These are phyloP conservation scores for Latrodectus hesperus DNA, from an alignment of 2,888 invertebrate genomes.

Conservation along the genomic window DNA sequence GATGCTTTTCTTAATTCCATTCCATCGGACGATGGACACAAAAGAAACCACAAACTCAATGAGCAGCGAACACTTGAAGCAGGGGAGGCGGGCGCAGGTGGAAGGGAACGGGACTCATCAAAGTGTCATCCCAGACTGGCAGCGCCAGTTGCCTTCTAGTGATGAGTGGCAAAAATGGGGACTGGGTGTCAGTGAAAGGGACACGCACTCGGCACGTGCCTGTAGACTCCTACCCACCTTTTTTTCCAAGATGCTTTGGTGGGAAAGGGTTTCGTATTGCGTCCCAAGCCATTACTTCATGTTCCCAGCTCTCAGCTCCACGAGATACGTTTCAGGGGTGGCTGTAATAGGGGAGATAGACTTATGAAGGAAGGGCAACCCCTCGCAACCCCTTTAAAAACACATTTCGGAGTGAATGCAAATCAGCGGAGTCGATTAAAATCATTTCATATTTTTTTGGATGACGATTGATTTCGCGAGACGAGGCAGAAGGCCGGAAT, in stretches of 20 bases:
- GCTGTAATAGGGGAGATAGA: no score
- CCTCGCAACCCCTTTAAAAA: background rate
- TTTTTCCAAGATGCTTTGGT: constrained; percentile 24
- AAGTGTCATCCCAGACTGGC: constrained; percentile 60
- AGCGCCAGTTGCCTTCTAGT: background rate
- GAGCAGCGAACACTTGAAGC: no score
- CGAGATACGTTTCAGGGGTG: no score
- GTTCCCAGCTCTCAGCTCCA: background rate
- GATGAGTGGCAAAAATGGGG: background rate
- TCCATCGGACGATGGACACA: no score
- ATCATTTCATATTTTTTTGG: no score
- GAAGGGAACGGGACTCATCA: constrained; percentile 20
- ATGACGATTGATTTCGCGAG: no score
- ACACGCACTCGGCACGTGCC: constrained; percentile 44
- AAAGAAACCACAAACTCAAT: no score
- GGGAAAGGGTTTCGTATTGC: constrained; percentile 39
- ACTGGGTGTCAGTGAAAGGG: background rate
- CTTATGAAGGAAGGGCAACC: background rate
- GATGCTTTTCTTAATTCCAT: no score
- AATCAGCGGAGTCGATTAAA: no score
- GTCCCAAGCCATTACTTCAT: constrained; percentile 6
- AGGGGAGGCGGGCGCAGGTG: no score
- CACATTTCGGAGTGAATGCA: no score
- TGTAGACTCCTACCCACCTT: constrained; percentile 43
- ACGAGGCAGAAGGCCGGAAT: no score